A percentile compares a stretch with the other conserved stretches of the same genome.
phyloP scores from a whole-genome alignment of 2,797 vertebrate genomes.

The Spinus pinus region DNA sequence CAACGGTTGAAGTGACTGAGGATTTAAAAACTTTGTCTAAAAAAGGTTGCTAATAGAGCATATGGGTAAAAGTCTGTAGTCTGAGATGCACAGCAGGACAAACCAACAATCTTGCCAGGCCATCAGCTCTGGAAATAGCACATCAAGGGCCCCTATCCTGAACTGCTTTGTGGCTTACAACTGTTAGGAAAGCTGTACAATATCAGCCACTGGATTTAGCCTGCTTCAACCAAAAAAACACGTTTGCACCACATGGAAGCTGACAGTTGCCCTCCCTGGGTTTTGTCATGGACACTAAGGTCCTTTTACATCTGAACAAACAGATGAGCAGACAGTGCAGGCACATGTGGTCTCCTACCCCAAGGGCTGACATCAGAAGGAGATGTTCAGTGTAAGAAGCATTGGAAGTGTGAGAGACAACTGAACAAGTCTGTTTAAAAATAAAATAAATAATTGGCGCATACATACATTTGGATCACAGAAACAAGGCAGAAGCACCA shows the following conservation, averaged over 20 bases:
- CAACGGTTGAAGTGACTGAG: background rate
- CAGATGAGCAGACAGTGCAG: background rate
- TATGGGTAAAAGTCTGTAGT: background rate
- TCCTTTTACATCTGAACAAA: background rate
- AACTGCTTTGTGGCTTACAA: background rate
- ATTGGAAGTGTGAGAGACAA: background rate
- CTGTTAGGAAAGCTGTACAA: background rate
- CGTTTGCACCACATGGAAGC: slow-evolving; percentile 39
- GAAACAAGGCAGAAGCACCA: slow-evolving; percentile 38
- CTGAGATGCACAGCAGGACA: background rate
- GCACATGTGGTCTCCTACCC: background rate
- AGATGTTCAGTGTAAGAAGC: background rate
- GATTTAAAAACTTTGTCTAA: background rate
- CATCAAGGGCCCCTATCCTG: background rate
- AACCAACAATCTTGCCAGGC: background rate
- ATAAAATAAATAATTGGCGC: slow-evolving; percentile 18
- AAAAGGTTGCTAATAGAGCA: background rate
- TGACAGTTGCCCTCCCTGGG: slow-evolving; percentile 30
- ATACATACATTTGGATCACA: slow-evolving; percentile 34
- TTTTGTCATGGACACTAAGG: slow-evolving; percentile 26
- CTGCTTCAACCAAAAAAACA: slow-evolving; percentile 34
- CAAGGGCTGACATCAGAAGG: background rate
- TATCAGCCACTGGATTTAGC: slow-evolving; percentile 31
- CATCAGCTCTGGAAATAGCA: background rate
- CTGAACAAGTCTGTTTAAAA: slow-evolving; percentile 12